Conservation (phyloP, 2,888 invertebrate genomes). For the Dione juno region DNA sequence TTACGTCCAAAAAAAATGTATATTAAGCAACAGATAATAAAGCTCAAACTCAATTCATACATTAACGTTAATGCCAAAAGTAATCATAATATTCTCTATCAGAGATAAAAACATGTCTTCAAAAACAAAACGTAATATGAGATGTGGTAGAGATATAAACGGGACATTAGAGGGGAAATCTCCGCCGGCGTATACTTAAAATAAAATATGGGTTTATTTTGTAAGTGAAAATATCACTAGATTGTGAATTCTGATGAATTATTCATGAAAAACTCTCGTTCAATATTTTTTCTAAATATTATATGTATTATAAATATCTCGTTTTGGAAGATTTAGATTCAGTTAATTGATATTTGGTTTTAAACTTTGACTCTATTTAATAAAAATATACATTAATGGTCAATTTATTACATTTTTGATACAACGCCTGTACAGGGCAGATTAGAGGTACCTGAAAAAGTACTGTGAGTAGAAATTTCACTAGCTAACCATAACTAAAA, state of each 20-base stretch:
- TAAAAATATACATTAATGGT: too few relatives aligned
- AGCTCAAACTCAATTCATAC: neutral
- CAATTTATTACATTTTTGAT: neutral
- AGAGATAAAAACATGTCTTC: conserved; percentile 36
- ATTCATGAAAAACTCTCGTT: conserved; percentile 18
- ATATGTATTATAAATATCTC: neutral
- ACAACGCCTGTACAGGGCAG: neutral
- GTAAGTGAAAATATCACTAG: conserved; percentile 23
- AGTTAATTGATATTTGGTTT: too few relatives aligned
- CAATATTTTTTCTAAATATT: neutral
- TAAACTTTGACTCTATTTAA: neutral
- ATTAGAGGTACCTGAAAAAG: too few relatives aligned
- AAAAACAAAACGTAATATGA: conserved; percentile 40
- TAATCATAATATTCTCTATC: conserved; percentile 18
- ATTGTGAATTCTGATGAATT: conserved; percentile 16
- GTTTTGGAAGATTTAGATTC: too few relatives aligned
- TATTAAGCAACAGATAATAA: neutral
- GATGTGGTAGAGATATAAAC: conserved; percentile 10
- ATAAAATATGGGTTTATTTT: conserved; percentile 27
- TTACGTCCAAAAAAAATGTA: too few relatives aligned
- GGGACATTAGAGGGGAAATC: conserved; percentile 28
- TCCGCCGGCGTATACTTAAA: conserved; percentile 19
- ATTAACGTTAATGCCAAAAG: neutral
- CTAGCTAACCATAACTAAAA: too few relatives aligned
- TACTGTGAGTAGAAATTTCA: too few relatives aligned